phyloP scores from a whole-genome alignment of 1,140 invertebrate species.

The Papilio machaon region DNA sequence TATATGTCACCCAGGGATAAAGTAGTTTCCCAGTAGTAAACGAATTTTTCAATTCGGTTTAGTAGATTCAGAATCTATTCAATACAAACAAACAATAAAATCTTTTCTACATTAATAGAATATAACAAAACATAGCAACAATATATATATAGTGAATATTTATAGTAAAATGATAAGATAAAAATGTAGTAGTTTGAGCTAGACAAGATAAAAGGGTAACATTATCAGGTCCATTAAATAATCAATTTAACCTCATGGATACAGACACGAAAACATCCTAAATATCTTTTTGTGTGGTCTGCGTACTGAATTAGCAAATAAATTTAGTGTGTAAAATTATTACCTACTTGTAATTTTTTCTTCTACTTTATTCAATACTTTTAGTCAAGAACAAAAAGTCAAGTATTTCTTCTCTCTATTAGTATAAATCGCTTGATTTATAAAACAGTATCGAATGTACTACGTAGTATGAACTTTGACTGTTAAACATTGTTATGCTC shows the following conservation, averaged over 20 bases:
- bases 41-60: too few relatives aligned
- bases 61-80: too few relatives aligned
- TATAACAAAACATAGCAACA: constrained; percentile 1
- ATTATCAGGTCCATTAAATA: background rate
- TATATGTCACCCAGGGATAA: too few relatives aligned
- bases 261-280: background rate
- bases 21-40: too few relatives aligned
- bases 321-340: too few relatives aligned
- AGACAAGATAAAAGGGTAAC: background rate
- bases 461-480: constrained; percentile 10
- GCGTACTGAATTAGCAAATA: background rate
- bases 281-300: background rate
- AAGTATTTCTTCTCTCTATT: too few relatives aligned
- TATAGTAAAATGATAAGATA: constrained; percentile 6
- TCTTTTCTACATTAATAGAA: too few relatives aligned
- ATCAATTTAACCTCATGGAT: constrained; percentile 1
- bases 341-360: too few relatives aligned
- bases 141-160: background rate
- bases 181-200: background rate
- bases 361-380: too few relatives aligned
- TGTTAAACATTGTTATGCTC: constrained; percentile 10
- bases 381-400: too few relatives aligned
- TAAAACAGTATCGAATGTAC: background rate
- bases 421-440: too few relatives aligned
- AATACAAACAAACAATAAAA: too few relatives aligned